phyloP scores from a whole-genome alignment of 37 sponge, comb jelly and placozoan species.

The Geodia barretti region DNA sequence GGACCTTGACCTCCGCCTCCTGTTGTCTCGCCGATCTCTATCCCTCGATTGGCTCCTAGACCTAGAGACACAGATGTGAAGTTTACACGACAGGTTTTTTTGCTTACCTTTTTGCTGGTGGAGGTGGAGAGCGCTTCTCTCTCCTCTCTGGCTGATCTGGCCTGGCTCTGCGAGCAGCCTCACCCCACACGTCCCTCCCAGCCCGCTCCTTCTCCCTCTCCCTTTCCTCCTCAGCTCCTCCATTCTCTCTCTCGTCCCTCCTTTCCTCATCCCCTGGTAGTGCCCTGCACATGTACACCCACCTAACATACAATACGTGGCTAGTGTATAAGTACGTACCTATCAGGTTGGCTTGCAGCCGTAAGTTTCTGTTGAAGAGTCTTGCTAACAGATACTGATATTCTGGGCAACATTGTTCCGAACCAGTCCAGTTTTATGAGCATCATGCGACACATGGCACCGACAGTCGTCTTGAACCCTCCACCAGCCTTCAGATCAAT shows the following conservation, averaged over 20 bases:
- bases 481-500: constrained; percentile 97
- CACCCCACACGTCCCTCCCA: constrained; percentile 44
- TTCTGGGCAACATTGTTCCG: constrained; percentile 95
- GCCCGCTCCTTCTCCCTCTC: constrained; percentile 2
- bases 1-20: constrained; percentile 17
- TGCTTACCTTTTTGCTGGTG: too few relatives aligned
- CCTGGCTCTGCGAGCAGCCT: constrained; percentile 43
- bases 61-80: background rate
- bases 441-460: constrained; percentile 91
- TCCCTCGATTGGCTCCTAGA: constrained; percentile 5
- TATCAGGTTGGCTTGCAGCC: constrained; percentile 11
- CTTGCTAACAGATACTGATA: constrained; percentile 82
- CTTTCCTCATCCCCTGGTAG: background rate
- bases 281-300: background rate
- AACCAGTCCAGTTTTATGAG: constrained; percentile 97
- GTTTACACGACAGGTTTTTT: too few relatives aligned
- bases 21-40: constrained; percentile 4
- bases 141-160: background rate
- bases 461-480: constrained; percentile 83
- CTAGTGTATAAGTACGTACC: constrained; percentile 16
- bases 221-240: background rate
- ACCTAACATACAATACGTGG: background rate
- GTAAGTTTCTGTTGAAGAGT: constrained; percentile 54
- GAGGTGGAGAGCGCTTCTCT: constrained; percentile 13
- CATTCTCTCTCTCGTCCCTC: too few relatives aligned